Evolutionary conservation across 1,140 invertebrate species (phyloP).

Genomic region (Papilio polyxenes): DNA sequence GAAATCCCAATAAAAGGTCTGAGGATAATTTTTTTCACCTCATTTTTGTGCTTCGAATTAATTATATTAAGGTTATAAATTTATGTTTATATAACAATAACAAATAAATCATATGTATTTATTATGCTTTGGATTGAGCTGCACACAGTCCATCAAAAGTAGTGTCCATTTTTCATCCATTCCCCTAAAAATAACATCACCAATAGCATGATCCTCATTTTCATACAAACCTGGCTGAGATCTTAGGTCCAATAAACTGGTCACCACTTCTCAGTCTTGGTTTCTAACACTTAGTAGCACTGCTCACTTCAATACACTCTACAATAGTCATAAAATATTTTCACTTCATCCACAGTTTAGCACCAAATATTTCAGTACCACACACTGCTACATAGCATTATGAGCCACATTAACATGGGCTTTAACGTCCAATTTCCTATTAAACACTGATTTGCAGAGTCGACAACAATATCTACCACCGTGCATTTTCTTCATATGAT

Average conservation of each 20-base stretch:
- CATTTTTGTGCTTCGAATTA: too few relatives aligned
- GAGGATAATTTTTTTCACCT: too few relatives aligned
- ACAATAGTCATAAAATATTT: neutral
- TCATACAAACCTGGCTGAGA: neutral
- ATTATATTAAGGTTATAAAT: too few relatives aligned
- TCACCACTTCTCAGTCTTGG: neutral
- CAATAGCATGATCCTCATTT: neutral
- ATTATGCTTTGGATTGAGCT: conserved; percentile 22
- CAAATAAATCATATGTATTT: neutral
- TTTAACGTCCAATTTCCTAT: conserved; percentile 59
- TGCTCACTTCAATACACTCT: too few relatives aligned
- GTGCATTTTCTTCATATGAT: conserved; percentile 67
- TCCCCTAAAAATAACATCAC: too few relatives aligned
- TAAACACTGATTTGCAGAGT: conserved; percentile 62
- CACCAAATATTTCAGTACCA: neutral
- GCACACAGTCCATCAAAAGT: neutral
- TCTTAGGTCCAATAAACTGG: neutral
- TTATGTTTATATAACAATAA: neutral
- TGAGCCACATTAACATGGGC: conserved; percentile 65
- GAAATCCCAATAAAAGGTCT: too few relatives aligned
- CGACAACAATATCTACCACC: conserved; percentile 67
- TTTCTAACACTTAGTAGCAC: neutral
- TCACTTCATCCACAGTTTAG: neutral
- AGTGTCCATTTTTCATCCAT: neutral
- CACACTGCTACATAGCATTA: conserved; percentile 57